Base-by-base conservation (phyloP, 1,140 invertebrate genomes). In the Elysia chlorotica region DNA sequence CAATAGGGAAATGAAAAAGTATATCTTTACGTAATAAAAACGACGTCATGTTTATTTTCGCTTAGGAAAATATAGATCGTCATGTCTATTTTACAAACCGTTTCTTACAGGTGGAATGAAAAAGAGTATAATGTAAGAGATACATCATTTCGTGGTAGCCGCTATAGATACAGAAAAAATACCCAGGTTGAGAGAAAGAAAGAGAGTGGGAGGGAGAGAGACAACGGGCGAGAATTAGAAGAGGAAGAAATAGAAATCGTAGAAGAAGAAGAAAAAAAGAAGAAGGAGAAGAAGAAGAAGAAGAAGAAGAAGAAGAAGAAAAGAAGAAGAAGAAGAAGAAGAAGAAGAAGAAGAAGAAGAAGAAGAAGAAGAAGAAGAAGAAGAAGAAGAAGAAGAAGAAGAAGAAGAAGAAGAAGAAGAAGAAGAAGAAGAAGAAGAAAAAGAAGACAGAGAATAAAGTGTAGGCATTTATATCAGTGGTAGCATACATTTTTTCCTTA, bases 241-340 rank as follows among this genome's bases (percentile, higher is more conserved):
- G 57, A 61, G 25, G 57, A 61, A 61, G 57, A 61, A 28, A 25
- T 17, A 21, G 57, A 28, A 61, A 25, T 17, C 14, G 57, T n/a
- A n/a, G 57, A 61, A 25, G 28, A 61, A 25, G 57, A 61, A 25
- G 28, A 61, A 25, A 25, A 61, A 25, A 28, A 61, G 57, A 25
- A 61, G 57, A 28, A 61, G 57, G 57, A 61, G 57, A 28, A 61
- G 57, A 61, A 61, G 57, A 28, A 61, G 57, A 28, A 61, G 57
- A 61, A 61, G 57, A 61, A 61, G 57, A 61, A 61, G 57, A 61
- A 61, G 57, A 61, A 61, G 57, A 61, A 61, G 57, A 61, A 28
- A 61, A 61, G 57, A 61, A 61, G 57, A 61, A 61, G 57, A 28
- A 61, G 57, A 28, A 61, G 57, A 28, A 61, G 57, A 28, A 28